Percentiles rank a stretch among this genome's conserved stretches.
Evolutionary conservation across 2,888 invertebrate genomes (phyloP).

Genomic region (Drosophila buzzatii): DNA sequence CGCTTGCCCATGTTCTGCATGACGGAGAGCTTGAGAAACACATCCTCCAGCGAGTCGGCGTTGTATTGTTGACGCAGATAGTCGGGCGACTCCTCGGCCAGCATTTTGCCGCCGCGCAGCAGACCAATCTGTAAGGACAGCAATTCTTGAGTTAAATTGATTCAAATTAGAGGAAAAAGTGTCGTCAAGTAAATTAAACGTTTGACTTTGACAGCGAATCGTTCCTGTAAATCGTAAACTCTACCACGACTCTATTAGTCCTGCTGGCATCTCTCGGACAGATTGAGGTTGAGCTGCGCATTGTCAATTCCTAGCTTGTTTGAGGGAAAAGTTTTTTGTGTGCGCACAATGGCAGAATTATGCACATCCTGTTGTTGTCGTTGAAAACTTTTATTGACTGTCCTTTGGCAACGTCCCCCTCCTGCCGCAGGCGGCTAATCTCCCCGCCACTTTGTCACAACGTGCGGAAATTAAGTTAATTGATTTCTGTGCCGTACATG

Average conservation of each 20-base stretch:
- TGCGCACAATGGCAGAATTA: slow-evolving; percentile 54
- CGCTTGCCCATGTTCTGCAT: slow-evolving; percentile 93
- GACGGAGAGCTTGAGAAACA: slow-evolving; percentile 92
- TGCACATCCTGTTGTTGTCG: slow-evolving; percentile 72
- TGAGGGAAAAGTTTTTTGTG: slow-evolving; percentile 45
- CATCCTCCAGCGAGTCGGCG: slow-evolving; percentile 91
- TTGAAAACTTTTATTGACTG: slow-evolving; percentile 78
- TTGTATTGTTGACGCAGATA: slow-evolving; percentile 90
- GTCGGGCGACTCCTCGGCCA: slow-evolving; percentile 93
- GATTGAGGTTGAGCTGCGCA: slow-evolving; percentile 2
- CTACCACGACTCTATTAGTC: neutral
- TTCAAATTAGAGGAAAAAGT: slow-evolving; percentile 54
- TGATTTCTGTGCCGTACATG: slow-evolving; percentile 84
- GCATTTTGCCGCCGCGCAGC: slow-evolving; percentile 92
- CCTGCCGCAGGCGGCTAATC: slow-evolving; percentile 31
- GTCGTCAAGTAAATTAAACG: slow-evolving; percentile 76
- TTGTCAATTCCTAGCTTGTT: slow-evolving; percentile 13
- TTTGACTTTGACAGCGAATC: slow-evolving; percentile 59
- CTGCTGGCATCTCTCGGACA: neutral
- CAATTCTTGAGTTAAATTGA: slow-evolving; percentile 54
- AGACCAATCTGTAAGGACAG: slow-evolving; percentile 89
- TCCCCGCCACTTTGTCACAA: slow-evolving; percentile 59
- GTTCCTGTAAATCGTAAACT: slow-evolving; percentile 16
- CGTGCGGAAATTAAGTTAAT: slow-evolving; percentile 85
- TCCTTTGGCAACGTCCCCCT: slow-evolving; percentile 27